phyloP scores from a whole-genome alignment of 2,888 invertebrate species.

The Megaustenia siamemsis region DNA sequence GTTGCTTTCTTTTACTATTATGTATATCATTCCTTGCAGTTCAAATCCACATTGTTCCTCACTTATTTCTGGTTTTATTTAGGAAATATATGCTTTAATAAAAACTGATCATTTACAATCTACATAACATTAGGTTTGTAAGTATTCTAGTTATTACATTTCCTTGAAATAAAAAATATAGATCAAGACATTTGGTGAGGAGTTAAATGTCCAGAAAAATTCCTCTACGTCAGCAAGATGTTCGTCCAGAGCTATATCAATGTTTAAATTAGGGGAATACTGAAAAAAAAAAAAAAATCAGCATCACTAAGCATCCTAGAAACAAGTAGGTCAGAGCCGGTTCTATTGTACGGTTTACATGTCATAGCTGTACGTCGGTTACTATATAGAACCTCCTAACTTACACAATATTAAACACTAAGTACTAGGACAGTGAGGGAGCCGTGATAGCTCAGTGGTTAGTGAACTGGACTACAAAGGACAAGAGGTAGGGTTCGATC shows the following conservation, averaged over 20 bases:
- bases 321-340: neutral
- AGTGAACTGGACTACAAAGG: too few species aligned
- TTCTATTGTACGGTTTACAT: neutral
- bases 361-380: neutral
- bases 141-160: neutral
- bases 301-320: neutral
- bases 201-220: neutral
- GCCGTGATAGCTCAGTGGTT: too few species aligned
- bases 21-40: too few species aligned
- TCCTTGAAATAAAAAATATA: slow-evolving; percentile 14
- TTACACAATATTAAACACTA: neutral
- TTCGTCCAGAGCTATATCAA: too few species aligned
- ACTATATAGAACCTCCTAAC: neutral
- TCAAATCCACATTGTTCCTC: too few species aligned
- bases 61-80: too few species aligned
- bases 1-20: too few species aligned
- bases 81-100: too few species aligned
- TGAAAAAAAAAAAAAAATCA: neutral
- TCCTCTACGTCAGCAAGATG: neutral
- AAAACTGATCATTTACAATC: too few species aligned
- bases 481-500: too few species aligned
- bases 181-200: neutral
- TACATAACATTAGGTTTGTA: neutral
- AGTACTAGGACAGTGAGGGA: too few species aligned
- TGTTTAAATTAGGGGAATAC: neutral